Percentiles rank a stretch among this genome's conserved stretches.
These are phyloP conservation scores for Clinocottus analis DNA, from an alignment of 2,113 vertebrate species.

Conservation along the genomic window DNA sequence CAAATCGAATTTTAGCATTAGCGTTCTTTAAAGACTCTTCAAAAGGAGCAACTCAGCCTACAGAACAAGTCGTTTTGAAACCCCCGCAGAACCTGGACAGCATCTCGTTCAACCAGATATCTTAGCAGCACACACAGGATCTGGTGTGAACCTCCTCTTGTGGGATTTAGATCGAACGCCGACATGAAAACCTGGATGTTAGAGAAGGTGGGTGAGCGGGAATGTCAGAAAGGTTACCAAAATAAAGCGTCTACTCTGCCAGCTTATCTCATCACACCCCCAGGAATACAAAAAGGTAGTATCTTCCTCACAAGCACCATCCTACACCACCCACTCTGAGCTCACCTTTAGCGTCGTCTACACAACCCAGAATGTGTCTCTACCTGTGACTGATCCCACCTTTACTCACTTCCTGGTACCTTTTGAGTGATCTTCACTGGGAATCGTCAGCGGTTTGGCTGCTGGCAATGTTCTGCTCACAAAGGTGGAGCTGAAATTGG, in stretches of 20 bases:
- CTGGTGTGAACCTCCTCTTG: constrained; percentile 40
- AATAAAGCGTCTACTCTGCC: constrained; percentile 9
- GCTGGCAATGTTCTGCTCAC: not conserved
- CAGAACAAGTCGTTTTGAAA: not conserved
- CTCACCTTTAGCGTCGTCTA: not conserved
- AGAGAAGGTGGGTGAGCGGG: constrained; percentile 39
- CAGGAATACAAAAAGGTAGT: constrained; percentile 45
- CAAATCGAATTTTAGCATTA: too few relatives aligned
- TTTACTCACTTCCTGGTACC: not conserved
- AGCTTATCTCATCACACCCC: constrained; percentile 39
- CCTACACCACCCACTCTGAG: constrained; percentile 29
- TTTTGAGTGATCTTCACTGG: not conserved
- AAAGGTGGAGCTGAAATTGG: constrained; percentile 17
- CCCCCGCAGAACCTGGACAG: not conserved
- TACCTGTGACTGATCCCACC: constrained; percentile 3
- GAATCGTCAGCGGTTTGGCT: not conserved
- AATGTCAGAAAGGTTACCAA: constrained; percentile 46
- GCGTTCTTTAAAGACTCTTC: not conserved
- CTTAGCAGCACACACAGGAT: constrained; percentile 16
- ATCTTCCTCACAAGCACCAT: too few relatives aligned
- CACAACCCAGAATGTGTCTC: not conserved
- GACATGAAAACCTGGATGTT: constrained; percentile 25
- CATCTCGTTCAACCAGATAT: not conserved
- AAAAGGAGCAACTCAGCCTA: not conserved
- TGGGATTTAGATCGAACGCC: constrained; percentile 38